A percentile compares a stretch with the other conserved stretches of the same genome.
These are phyloP conservation scores for Scaptomyza reducta DNA, from an alignment of 2,888 invertebrate species.

Conservation along the genomic window DNA sequence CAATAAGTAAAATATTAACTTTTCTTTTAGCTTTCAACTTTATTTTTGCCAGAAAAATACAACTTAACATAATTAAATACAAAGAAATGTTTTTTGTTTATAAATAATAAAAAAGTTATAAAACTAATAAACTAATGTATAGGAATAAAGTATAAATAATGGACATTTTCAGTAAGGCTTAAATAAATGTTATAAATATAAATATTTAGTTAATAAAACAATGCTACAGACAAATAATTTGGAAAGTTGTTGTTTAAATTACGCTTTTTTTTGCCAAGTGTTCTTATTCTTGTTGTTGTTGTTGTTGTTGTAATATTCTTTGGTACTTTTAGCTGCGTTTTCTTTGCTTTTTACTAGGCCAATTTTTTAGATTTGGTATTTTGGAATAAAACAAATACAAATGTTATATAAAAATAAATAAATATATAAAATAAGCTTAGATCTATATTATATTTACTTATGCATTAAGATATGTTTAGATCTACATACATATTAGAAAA, in stretches of 20 bases:
- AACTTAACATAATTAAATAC: conserved; percentile 44
- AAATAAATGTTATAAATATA: conserved; percentile 40
- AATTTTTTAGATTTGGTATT: conserved; percentile 63
- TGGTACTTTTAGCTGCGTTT: conserved; percentile 80
- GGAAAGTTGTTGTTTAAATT: conserved; percentile 39
- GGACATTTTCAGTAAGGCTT: conserved; percentile 19
- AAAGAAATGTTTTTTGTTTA: conserved; percentile 39
- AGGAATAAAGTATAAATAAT: conserved; percentile 22
- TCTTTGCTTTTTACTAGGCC: conserved; percentile 57
- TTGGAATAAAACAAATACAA: conserved; percentile 48
- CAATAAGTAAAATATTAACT: conserved; percentile 2
- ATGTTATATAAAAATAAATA: conserved; percentile 27
- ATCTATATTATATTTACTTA: conserved; percentile 24
- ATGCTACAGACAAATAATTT: conserved; percentile 47
- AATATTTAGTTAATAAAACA: conserved; percentile 35
- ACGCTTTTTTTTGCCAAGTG: conserved; percentile 52
- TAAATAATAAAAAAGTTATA: conserved; percentile 40
- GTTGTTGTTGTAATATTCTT: conserved; percentile 67
- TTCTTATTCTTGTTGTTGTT: conserved; percentile 41
- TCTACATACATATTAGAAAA: conserved; percentile 34
- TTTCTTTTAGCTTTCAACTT: conserved; percentile 63
- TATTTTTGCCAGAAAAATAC: conserved; percentile 59
- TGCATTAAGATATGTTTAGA: conserved; percentile 4
- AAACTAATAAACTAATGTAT: conserved; percentile 31
- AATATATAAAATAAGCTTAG: conserved; percentile 53